Conservation (phyloP, 2,113 vertebrate genomes). For the Sisor rabdophorus region DNA sequence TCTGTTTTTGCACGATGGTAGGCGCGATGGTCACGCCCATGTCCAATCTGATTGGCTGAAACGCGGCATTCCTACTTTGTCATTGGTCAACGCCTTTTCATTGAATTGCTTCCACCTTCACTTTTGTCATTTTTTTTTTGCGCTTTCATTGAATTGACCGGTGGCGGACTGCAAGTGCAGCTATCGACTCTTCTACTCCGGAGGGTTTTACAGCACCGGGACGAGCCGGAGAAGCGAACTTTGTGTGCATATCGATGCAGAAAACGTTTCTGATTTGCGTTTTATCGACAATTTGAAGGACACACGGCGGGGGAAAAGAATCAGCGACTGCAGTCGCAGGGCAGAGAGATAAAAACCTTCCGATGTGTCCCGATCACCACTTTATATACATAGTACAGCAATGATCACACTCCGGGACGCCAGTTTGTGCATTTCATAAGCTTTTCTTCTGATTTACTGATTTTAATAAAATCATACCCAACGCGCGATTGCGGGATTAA, state of each 20-base stretch:
- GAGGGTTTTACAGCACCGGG: neutral
- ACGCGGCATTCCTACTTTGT: neutral
- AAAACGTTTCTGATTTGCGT: neutral
- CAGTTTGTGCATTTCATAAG: slow-evolving; percentile 51
- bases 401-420: slow-evolving; percentile 57
- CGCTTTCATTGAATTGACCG: slow-evolving; percentile 63
- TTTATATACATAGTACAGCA: slow-evolving; percentile 48
- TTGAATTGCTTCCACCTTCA: slow-evolving; percentile 70
- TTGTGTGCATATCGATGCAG: slow-evolving; percentile 7
- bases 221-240: neutral
- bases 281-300: neutral
- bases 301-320: slow-evolving; percentile 7
- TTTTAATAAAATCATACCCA: neutral
- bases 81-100: slow-evolving; percentile 64
- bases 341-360: slow-evolving; percentile 12
- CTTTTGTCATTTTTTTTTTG: slow-evolving; percentile 70
- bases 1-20: slow-evolving; percentile 6
- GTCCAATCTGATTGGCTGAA: slow-evolving; percentile 56
- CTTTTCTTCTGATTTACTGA: slow-evolving; percentile 15
- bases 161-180: slow-evolving; percentile 52
- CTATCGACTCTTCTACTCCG: slow-evolving; percentile 11
- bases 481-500: slow-evolving; percentile 14
- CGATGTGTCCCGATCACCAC: slow-evolving; percentile 20
- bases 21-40: slow-evolving; percentile 51
- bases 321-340: neutral